Evolutionary conservation across 2,797 vertebrate genomes (phyloP), one percentile per base, ranked within the genome.

Genomic region (Parauchenoglanis punctatus): DNA sequence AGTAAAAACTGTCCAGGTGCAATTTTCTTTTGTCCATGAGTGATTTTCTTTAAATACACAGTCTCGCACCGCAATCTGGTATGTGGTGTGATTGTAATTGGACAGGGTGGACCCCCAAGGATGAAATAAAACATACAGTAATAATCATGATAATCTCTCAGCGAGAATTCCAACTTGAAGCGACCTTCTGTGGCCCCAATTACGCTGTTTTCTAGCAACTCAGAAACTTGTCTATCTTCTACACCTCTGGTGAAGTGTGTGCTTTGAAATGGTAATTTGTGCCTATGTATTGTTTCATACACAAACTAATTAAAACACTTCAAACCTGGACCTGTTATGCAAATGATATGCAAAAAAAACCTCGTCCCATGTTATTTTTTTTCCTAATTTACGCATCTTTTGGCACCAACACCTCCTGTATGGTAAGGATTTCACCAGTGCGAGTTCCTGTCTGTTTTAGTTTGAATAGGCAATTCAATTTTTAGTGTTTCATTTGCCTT

Each of bases 61-160:
- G 31, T 54, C n/a, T 31, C 1, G 7, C 49, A 18, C 13, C 1
- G 15, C n/a, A 17, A 7, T 56, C 15, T 77, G 75, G 75, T 54
- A 54, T 77, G n/a, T 56, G n/a, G 28, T 3, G 0, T 56, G 76
- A 56, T 78, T 31, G 20, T 56, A 56, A 56, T 78, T 49, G 7
- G n/a, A 78, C 52, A 56, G 52, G 28, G 28, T 17, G 31, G 49
- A 56, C n/a, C 28, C 17, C 15, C 52, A 56, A 78, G 76, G 52
- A 56, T 18, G 28, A 77, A 78, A 56, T 78, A 35, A 78, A 78
- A 54, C 52, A 31, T 28, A 78, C n/a, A 31, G 49, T 11, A 31
- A 78, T 56, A 56, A 78, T 78, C n/a, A 56, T 56, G 17, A 78
- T 31, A 78, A n/a, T 56, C 76, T 56, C 49, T 56, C 52, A 78